phyloP scores from a whole-genome alignment of 1,140 invertebrate species.

The Papilio xuthus region DNA sequence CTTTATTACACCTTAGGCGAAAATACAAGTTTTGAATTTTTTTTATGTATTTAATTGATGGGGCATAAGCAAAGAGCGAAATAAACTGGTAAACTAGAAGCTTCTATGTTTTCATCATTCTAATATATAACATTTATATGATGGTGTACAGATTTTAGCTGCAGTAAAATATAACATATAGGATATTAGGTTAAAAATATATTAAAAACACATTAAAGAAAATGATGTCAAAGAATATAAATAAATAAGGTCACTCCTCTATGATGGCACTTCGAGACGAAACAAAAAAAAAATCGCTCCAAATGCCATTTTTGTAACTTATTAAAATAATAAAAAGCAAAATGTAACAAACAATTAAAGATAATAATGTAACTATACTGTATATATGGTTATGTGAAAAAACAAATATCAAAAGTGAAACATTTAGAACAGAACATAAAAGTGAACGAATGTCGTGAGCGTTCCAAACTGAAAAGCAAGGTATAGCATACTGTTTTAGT shows the following conservation, averaged over 20 bases:
- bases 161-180: constrained; percentile 16
- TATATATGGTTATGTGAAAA: constrained; percentile 52
- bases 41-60: constrained; percentile 38
- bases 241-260: constrained; percentile 38
- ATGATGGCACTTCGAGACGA: constrained; percentile 28
- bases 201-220: constrained; percentile 35
- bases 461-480: constrained; percentile 69
- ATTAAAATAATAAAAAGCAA: constrained; percentile 35
- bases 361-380: constrained; percentile 40
- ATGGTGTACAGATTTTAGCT: background rate
- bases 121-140: constrained; percentile 5
- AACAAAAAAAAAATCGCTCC: background rate
- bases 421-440: constrained; percentile 58
- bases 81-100: constrained; percentile 36
- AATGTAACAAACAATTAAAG: constrained; percentile 41
- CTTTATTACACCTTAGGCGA: constrained; percentile 7
- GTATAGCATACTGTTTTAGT: constrained; percentile 37
- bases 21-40: constrained; percentile 8
- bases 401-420: constrained; percentile 51
- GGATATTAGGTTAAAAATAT: constrained; percentile 33
- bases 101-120: background rate
- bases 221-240: constrained; percentile 27
- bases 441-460: constrained; percentile 56
- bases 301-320: constrained; percentile 26
- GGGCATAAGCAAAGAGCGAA: constrained; percentile 43